Base-by-base conservation (phyloP, 2,797 vertebrate genomes). In the Pteropus rufus region DNA sequence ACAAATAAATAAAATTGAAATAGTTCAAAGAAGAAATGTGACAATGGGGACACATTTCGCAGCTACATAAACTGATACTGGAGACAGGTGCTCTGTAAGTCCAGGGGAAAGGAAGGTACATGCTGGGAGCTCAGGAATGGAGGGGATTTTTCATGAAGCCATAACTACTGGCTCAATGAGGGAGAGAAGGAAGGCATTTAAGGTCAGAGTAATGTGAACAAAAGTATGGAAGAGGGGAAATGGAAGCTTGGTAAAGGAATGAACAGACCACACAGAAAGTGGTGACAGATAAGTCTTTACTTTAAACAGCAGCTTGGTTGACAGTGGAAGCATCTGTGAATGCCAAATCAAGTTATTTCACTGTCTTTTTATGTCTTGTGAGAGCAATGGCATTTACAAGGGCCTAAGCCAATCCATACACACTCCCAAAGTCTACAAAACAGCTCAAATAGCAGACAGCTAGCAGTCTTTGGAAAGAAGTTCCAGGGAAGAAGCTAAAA, bases 311-410 rank as follows among this genome's bases (percentile, higher is more conserved):
- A 92, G 44, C 81, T 91, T 86, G 58, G 81, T 67, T 93, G 92
- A 95, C 92, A 92, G 39, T 82, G 75, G 87, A 96, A 96, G 92
- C 65, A 91, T 92, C 77, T 41, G 69, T 89, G 93, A 93, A 87
- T 77, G 83, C 86, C 89, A 86, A 79, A 88, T 26, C 62, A 46
- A 93, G 52, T 62, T 56, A 92, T 34, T 89, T 73, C 81, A 56
- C 87, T 90, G 65, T 93, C 73, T 96, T 95, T 94, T 93, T 86
- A 89, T 88, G 86, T 94, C 94, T 92, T 62, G 46, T 79, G 89
- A 89, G 79, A 95, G 85, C 73, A 92, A 80, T 31, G 58, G 82
- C 86, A 96, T 95, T 93, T 89, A 76, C 41, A 86, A 85, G 69
- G 82, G 26, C 23, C 52, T 64, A 73, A 79, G 41, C 56, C 24